Conservation (phyloP, 2,113 vertebrate species). For the Tragelaphus buxtoni region DNA sequence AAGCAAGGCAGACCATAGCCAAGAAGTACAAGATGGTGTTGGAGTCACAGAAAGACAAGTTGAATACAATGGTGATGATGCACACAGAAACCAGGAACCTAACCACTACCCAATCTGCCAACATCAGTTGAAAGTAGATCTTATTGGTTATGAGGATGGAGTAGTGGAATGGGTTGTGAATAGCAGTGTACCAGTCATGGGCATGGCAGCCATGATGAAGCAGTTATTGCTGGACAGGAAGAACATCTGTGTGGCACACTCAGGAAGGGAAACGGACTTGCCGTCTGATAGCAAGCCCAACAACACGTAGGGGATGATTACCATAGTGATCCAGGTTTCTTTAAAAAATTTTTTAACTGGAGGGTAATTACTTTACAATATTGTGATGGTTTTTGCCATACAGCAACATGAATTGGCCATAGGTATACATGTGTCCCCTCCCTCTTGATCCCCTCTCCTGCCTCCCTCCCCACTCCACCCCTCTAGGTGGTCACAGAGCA, state of each 20-base stretch:
- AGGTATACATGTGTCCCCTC: not conserved
- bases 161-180: constrained; percentile 39
- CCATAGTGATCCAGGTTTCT: constrained; percentile 50
- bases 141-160: constrained; percentile 10
- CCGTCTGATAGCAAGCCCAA: constrained; percentile 18
- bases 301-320: constrained; percentile 35
- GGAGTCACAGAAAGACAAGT: constrained; percentile 32
- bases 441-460: not conserved
- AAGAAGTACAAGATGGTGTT: constrained; percentile 1
- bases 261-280: constrained; percentile 46
- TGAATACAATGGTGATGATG: not conserved
- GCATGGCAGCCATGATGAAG: constrained; percentile 56
- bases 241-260: constrained; percentile 61
- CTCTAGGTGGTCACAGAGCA: not conserved
- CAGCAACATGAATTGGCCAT: not conserved
- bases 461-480: not conserved
- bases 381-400: not conserved
- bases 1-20: constrained; percentile 35
- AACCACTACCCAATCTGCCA: not conserved
- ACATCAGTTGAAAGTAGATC: not conserved
- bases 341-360: not conserved
- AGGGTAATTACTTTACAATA: not conserved
- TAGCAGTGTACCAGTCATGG: constrained; percentile 43
- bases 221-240: constrained; percentile 51
- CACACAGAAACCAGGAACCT: constrained; percentile 27